Conservation (phyloP, 1,140 invertebrate species). For the Hypsibius dujardini region DNA sequence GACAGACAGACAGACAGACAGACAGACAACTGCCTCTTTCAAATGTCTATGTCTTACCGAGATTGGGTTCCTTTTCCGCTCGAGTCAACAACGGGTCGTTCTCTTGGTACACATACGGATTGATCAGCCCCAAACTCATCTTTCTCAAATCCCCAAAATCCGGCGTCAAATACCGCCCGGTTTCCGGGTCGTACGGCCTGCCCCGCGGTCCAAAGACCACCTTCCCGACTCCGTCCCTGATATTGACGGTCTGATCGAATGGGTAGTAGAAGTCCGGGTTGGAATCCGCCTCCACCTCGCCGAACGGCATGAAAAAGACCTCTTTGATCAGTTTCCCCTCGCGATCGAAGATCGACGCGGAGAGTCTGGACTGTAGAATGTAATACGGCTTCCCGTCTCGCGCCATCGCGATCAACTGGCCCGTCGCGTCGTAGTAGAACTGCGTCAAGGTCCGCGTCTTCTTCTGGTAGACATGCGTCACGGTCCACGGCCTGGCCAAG, state of each 20-base stretch:
- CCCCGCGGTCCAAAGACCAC: conserved; percentile 31
- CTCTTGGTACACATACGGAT: background rate
- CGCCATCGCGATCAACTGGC: conserved; percentile 65
- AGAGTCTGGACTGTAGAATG: background rate
- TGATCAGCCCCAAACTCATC: background rate
- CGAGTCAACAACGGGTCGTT: background rate
- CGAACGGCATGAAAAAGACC: conserved; percentile 71
- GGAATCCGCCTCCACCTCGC: conserved; percentile 65
- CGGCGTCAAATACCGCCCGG: conserved; percentile 83
- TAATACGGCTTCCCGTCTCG: conserved; percentile 48
- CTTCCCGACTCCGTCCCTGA: background rate
- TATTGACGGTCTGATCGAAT: conserved; percentile 40
- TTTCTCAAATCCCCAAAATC: conserved; percentile 36
- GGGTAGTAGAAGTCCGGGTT: conserved; percentile 76
- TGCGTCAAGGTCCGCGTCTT: conserved; percentile 57
- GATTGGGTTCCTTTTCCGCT: background rate
- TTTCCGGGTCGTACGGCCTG: conserved; percentile 78
- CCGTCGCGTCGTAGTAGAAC: conserved; percentile 67
- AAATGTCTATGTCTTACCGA: conserved; percentile 1
- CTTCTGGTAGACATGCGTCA: conserved; percentile 79
- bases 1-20: background rate
- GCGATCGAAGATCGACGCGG: conserved; percentile 63
- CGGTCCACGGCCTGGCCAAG: conserved; percentile 53
- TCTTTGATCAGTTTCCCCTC: conserved; percentile 78
- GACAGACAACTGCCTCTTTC: background rate